phyloP scores from a whole-genome alignment of 2,113 vertebrate species.

The Burhinus oedicnemus region DNA sequence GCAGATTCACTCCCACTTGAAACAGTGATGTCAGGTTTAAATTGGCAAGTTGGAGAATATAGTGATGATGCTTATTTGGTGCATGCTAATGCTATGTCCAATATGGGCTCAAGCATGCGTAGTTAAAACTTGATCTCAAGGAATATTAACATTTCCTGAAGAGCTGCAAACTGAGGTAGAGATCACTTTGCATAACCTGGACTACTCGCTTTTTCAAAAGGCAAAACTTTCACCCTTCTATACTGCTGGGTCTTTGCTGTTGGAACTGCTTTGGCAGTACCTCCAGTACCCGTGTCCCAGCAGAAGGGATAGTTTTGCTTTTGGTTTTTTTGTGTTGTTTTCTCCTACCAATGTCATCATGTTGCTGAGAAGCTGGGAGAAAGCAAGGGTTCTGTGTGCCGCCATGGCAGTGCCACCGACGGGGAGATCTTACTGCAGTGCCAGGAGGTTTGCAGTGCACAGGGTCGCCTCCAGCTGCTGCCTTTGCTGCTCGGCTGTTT shows the following conservation, averaged over 20 bases:
- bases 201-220: rapidly evolving
- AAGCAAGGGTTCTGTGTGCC: not conserved
- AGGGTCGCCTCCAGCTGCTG: not conserved
- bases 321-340: not conserved
- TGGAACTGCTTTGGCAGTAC: not conserved
- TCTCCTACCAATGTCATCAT: rapidly evolving
- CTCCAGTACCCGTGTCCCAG: not conserved
- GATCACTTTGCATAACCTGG: not conserved
- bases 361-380: not conserved
- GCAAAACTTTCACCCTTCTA: not conserved
- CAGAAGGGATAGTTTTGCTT: not conserved
- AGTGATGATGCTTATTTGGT: not conserved
- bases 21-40: not conserved
- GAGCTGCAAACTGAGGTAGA: not conserved
- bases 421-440: rapidly evolving
- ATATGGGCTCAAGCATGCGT: rapidly evolving
- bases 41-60: not conserved
- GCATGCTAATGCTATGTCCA: not conserved
- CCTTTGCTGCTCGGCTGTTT: rapidly evolving
- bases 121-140: not conserved
- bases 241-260: not conserved
- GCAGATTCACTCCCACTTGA: not conserved
- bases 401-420: rapidly evolving
- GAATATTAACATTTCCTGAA: not conserved
- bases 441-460: not conserved